Base-by-base conservation (phyloP, 37 sponge, comb jelly and placozoan genomes). In the Tethya wilhelma region DNA sequence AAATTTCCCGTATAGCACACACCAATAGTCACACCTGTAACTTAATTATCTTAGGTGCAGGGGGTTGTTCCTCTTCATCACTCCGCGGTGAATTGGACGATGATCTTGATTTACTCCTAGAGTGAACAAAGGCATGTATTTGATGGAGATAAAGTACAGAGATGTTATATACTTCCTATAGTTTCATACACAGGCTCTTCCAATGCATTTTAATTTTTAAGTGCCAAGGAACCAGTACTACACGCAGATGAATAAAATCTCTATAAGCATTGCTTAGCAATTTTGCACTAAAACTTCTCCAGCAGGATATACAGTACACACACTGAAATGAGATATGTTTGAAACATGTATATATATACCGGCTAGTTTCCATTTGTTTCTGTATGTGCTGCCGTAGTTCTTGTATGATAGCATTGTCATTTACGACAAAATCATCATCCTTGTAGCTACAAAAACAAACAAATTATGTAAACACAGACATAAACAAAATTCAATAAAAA, bases 401-500 rank as follows among this genome's bases (percentile, higher is more conserved):
- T 34, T 76, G 26, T 42, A 87, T 80, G 38, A 44, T 32, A 0
- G 14, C 45, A 30, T 74, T 87, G 2, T 87, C 88, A 58, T 87
- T 87, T 5, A 81, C 62, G 37, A 80, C 81, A 80, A 74, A 87
- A 20, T 87, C 88, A 80, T 87, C 82, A 81, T 80, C 74, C 25
- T 37, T 34, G 62, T 87, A 87, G 59, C 88, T 87, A 42, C 57
- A 84, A 4, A 6, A 66, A 58, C 45, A 39, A 78, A 11, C 37
- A 8, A 12, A 72, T 22, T 71, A 49, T 25, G 17, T n/a, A n/a
- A n/a, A n/a, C n/a, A n/a, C n/a, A n/a, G n/a, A n/a, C n/a, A n/a
- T n/a, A n/a, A n/a, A n/a, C n/a, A n/a, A n/a, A n/a, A n/a, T n/a
- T n/a, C n/a, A n/a, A n/a, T n/a, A n/a, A n/a, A n/a, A n/a, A n/a